These are phyloP conservation scores for Mus spretus DNA, from an alignment of 2,797 vertebrate species.

Conservation along the genomic window DNA sequence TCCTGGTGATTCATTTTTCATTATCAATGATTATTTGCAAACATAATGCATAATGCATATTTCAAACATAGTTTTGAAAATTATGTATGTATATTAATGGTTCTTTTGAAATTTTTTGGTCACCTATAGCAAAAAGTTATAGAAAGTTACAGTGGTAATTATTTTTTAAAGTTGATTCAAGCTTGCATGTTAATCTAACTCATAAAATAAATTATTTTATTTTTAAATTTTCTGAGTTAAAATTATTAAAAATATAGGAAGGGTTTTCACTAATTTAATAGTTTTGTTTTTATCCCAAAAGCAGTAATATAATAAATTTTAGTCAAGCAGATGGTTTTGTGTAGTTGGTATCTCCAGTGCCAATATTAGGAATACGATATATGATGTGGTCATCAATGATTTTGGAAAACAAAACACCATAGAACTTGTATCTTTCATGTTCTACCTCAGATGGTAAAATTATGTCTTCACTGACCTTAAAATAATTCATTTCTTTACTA, in stretches of 20 bases:
- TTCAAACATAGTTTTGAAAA: neutral
- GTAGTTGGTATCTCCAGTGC: neutral
- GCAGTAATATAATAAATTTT: neutral
- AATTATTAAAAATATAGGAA: neutral
- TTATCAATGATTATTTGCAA: slow-evolving; percentile 5
- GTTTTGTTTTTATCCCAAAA: neutral
- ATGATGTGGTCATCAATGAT: neutral
- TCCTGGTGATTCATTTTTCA: neutral
- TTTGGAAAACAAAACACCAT: neutral
- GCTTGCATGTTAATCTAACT: neutral
- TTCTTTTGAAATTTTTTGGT: neutral
- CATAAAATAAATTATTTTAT: neutral
- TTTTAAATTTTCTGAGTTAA: neutral
- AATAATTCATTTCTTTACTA: neutral
- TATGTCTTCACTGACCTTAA: neutral
- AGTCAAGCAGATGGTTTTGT: neutral
- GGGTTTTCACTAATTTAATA: neutral
- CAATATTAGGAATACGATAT: neutral
- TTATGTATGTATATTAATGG: neutral
- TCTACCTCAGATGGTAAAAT: neutral
- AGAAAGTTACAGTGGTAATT: neutral
- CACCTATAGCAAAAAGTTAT: neutral
- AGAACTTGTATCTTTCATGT: neutral
- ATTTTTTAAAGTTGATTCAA: neutral
- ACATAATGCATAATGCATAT: neutral